A percentile compares a stretch with the other conserved stretches of the same genome.
phyloP scores from a whole-genome alignment of 2,797 vertebrate genomes.

The Chrysocyon brachyurus region DNA sequence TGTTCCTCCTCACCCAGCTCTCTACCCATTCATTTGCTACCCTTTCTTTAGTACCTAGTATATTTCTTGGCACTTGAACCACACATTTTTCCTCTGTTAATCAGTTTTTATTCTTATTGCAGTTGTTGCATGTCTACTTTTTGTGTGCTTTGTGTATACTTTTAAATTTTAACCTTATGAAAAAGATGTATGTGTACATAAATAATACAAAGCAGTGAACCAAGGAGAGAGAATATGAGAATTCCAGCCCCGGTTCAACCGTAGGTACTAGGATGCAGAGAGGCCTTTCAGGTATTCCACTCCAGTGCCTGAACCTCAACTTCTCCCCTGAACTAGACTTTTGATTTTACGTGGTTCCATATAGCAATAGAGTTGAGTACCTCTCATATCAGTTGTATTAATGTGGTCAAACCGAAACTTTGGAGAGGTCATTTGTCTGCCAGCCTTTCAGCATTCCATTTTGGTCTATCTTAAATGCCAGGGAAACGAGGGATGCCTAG shows the following conservation, averaged over 20 bases:
- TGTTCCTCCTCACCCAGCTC: background rate
- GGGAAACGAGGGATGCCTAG: background rate
- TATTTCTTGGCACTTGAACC: background rate
- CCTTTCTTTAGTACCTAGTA: background rate
- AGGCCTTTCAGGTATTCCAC: background rate
- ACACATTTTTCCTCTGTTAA: background rate
- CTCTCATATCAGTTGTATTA: background rate
- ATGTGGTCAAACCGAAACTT: slow-evolving; percentile 43
- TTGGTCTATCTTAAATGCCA: slow-evolving; percentile 58
- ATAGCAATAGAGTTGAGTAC: background rate
- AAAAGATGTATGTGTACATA: slow-evolving; percentile 4
- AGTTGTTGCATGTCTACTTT: background rate
- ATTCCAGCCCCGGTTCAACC: background rate
- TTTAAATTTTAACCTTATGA: background rate
- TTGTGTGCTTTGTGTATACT: background rate
- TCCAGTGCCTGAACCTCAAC: background rate
- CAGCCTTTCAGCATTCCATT: background rate
- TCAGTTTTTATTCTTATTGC: slow-evolving; percentile 36
- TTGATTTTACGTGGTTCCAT: background rate
- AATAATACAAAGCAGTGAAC: slow-evolving; percentile 2
- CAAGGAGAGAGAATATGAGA: background rate
- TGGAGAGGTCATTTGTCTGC: background rate
- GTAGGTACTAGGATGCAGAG: background rate
- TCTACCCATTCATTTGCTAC: background rate
- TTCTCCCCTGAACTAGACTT: background rate